Base-by-base conservation (phyloP, 1,140 invertebrate species). In the Matsumurasca onukii region DNA sequence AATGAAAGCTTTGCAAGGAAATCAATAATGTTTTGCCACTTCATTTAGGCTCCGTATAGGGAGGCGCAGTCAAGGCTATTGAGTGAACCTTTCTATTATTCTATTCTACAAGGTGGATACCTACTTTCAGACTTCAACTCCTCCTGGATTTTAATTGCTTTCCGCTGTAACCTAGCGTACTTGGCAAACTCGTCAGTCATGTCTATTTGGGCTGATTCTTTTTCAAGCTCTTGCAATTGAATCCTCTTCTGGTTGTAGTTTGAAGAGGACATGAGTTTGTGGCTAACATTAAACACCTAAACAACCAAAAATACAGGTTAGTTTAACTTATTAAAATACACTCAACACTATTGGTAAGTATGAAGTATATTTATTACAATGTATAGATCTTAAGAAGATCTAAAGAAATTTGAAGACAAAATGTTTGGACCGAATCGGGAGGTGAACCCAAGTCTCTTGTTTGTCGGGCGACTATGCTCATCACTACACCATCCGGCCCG, bases 151-250 rank as follows among this genome's bases (percentile, higher is more conserved):
- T 59, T 59, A 9, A 59, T 59, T 3, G 30, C 30, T 59, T 59
- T 59, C n/a, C 55, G 15, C 25, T 59, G 55, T 27, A 59, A 27
- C n/a, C 55, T 59, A 12, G 55, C 55, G 30, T 59, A 59, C 5
- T 59, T 59, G 9, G 55, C 55, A 59, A 59, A 59, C 55, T 59
- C 55, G 22, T 59, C 24, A 2, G 55, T 59, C 55, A 59, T 59
- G n/a, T 59, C 25, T 27, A 59, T 59, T 25, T n/a, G 5, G 25
- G 25, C 5, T 59, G 55, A 59, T 25, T 59, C 25, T 25, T 59
- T 59, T 29, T 59, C 24, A 29, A 59, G 55, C 5, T 59, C 55
- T 27, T 9, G 30, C 2, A 59, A n/a, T 2, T 25, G 3, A 12
- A 12, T 25, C 30, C 25, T 59, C 25, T 27, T 27, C 24, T 29